Percentiles rank a stretch among this genome's conserved stretches.
phyloP scores from a whole-genome alignment of 2,113 vertebrate species.

The Pseudorasbora parva region DNA sequence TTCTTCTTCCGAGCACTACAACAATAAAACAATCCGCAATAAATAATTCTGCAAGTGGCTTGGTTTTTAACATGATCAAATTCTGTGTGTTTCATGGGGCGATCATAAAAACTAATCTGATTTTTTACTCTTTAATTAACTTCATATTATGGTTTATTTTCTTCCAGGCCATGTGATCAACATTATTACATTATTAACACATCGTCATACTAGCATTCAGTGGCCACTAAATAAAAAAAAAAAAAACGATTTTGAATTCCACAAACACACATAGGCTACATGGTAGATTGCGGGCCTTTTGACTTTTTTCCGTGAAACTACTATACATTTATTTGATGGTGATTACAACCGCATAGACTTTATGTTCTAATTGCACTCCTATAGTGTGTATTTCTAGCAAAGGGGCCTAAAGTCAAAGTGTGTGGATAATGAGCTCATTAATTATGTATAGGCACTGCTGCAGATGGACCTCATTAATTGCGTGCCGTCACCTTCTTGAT shows the following conservation, averaged over 20 bases:
- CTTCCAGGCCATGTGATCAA: slow-evolving; percentile 63
- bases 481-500: slow-evolving; percentile 80
- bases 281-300: neutral
- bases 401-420: slow-evolving; percentile 64
- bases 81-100: slow-evolving; percentile 72
- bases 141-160: slow-evolving; percentile 67
- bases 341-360: slow-evolving; percentile 11
- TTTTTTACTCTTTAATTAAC: slow-evolving; percentile 74
- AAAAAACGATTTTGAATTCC: neutral
- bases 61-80: slow-evolving; percentile 68
- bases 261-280: neutral
- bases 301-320: neutral
- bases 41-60: slow-evolving; percentile 72
- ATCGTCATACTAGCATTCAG: slow-evolving; percentile 53
- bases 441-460: slow-evolving; percentile 80
- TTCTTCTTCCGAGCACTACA: slow-evolving; percentile 69
- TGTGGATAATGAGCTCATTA: slow-evolving; percentile 81
- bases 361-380: neutral
- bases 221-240: slow-evolving; percentile 13
- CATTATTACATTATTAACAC: slow-evolving; percentile 58
- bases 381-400: slow-evolving; percentile 32
- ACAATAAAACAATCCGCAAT: slow-evolving; percentile 71
- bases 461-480: slow-evolving; percentile 86
- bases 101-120: slow-evolving; percentile 71
- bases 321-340: neutral